A percentile compares a stretch with the other conserved stretches of the same genome.
These are phyloP conservation scores for Lycopodina hypogea DNA, from an alignment of 37 sponge, comb jelly and placozoan species.

Conservation along the genomic window DNA sequence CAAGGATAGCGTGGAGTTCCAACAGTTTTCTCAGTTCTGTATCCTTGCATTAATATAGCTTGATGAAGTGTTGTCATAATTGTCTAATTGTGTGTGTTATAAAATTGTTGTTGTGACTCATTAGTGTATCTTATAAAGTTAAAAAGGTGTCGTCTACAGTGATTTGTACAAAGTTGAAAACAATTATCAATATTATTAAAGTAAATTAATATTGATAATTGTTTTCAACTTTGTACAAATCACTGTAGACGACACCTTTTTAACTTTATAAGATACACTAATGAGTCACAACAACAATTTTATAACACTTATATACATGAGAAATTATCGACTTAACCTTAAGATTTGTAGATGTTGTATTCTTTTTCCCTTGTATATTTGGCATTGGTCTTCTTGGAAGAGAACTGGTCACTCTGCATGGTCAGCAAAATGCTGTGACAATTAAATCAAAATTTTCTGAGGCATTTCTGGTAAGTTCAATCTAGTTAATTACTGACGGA, in stretches of 20 bases:
- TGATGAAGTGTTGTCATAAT: too few relatives aligned
- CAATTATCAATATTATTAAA: neutral
- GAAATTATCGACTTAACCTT: too few relatives aligned
- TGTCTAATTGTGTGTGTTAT: neutral
- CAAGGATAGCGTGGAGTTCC: constrained; percentile 35
- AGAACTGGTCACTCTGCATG: constrained; percentile 27
- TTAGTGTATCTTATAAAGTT: neutral
- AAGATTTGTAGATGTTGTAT: constrained; percentile 39
- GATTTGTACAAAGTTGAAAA: neutral
- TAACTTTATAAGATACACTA: too few relatives aligned
- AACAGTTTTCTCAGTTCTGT: constrained; percentile 54
- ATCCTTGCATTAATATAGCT: constrained; percentile 13
- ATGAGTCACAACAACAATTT: too few relatives aligned
- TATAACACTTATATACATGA: too few relatives aligned
- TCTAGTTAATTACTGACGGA: neutral
- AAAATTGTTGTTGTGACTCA: neutral
- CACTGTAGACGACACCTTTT: too few relatives aligned
- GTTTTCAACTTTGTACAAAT: too few relatives aligned
- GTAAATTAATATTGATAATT: too few relatives aligned
- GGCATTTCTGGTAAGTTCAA: constrained; percentile 38
- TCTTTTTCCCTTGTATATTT: constrained; percentile 44
- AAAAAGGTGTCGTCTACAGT: neutral
- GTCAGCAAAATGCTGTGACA: constrained; percentile 7
- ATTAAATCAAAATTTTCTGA: constrained; percentile 9
- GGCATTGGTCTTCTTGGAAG: constrained; percentile 35